Conservation (phyloP, 2,888 invertebrate species). For the Bellardia bayeri region DNA sequence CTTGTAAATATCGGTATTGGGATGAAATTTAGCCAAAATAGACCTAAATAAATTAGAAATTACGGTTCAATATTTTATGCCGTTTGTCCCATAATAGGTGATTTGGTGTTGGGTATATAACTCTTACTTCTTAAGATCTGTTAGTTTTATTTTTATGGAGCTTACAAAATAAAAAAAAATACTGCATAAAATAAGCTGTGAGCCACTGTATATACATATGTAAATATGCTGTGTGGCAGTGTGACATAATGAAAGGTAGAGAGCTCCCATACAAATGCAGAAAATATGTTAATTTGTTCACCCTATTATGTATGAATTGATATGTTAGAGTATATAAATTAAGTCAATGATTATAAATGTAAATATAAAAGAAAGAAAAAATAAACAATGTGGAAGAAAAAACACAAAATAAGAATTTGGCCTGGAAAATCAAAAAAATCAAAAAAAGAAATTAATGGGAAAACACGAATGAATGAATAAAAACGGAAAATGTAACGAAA, state of each 20-base stretch:
- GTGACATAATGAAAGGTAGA: background rate
- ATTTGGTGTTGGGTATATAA: no score
- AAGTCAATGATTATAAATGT: constrained; percentile 34
- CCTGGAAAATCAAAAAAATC: constrained; percentile 41
- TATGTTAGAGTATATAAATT: constrained; percentile 2
- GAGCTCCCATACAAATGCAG: constrained; percentile 40
- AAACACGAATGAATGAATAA: constrained; percentile 10
- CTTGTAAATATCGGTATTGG: no score
- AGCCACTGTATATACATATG: background rate
- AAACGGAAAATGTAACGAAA: background rate
- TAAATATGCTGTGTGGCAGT: no score
- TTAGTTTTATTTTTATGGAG: no score
- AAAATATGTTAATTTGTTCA: background rate
- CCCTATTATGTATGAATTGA: background rate
- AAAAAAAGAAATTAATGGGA: background rate
- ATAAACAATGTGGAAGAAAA: constrained; percentile 44
- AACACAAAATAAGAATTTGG: constrained; percentile 18
- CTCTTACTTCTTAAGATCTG: no score
- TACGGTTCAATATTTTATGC: no score
- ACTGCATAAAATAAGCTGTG: constrained; percentile 4
- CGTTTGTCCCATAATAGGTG: no score
- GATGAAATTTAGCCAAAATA: no score
- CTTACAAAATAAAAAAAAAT: no score
- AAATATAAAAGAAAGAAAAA: constrained; percentile 23
- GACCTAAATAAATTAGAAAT: no score